Percentiles rank a stretch among this genome's conserved stretches.
These are phyloP conservation scores for Polypedilum vanderplanki DNA, from an alignment of 1,140 invertebrate species.

Conservation along the genomic window DNA sequence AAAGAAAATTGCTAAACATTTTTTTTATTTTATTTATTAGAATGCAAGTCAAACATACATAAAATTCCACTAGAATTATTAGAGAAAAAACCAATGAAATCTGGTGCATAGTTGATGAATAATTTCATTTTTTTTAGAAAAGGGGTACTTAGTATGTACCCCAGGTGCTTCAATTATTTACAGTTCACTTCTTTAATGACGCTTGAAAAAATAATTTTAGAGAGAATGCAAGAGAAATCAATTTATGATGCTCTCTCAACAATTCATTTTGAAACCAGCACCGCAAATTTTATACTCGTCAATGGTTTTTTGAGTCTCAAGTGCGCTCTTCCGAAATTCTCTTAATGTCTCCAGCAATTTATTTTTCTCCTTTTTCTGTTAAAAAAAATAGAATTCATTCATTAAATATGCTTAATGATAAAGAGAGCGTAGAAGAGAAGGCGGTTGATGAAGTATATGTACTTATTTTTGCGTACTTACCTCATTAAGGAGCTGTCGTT, in stretches of 20 bases:
- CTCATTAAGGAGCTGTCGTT: constrained; percentile 38
- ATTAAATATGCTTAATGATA: neutral
- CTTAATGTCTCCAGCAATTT: constrained; percentile 40
- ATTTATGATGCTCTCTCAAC: constrained; percentile 12
- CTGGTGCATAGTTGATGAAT: constrained; percentile 9
- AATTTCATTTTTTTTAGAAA: neutral
- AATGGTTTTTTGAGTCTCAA: constrained; percentile 37
- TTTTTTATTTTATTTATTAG: constrained; percentile 3
- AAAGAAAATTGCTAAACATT: neutral
- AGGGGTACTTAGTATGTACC: neutral
- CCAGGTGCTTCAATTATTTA: constrained; percentile 26
- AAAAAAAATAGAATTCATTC: neutral
- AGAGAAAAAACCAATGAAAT: constrained; percentile 11
- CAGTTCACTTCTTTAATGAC: constrained; percentile 12
- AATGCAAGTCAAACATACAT: neutral
- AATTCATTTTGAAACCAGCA: constrained; percentile 38
- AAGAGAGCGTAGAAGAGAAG: too few relatives aligned
- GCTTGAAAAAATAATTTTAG: neutral
- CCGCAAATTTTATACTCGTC: constrained; percentile 36
- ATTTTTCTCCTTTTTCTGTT: constrained; percentile 40
- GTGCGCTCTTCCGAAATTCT: constrained; percentile 39
- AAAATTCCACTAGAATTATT: neutral
- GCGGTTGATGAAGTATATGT: too few relatives aligned
- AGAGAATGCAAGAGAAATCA: constrained; percentile 22
- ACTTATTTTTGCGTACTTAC: neutral